Evolutionary conservation across 2,113 vertebrate species (phyloP).

Genomic region (Carettochelys insculpta): DNA sequence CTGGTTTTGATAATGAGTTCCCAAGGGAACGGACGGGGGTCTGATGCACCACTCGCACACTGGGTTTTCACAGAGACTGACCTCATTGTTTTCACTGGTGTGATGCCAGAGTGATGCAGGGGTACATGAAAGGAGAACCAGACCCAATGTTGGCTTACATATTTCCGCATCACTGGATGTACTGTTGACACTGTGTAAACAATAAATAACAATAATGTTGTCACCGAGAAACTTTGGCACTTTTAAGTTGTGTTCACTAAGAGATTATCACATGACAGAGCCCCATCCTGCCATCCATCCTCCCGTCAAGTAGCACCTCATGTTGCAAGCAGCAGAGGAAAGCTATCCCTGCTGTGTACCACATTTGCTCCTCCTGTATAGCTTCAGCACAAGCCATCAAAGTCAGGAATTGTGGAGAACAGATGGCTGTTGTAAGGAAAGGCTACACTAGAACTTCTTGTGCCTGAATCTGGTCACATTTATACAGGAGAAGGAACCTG

Average conservation of each 20-base stretch:
- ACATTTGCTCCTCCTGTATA: not conserved
- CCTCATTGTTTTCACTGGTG: not conserved
- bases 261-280: not conserved
- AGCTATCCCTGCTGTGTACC: not conserved
- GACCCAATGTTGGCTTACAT: not conserved
- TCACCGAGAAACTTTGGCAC: not conserved
- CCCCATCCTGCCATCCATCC: not conserved
- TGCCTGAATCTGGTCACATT: too few relatives aligned
- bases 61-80: not conserved
- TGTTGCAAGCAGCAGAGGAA: not conserved
- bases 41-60: fast-evolving
- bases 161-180: not conserved
- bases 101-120: not conserved
- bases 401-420: not conserved
- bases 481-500: too few relatives aligned
- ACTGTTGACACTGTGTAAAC: not conserved
- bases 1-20: not conserved
- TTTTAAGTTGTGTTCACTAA: not conserved
- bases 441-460: too few relatives aligned
- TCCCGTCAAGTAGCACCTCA: not conserved
- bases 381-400: not conserved
- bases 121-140: not conserved
- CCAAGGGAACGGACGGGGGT: not conserved
- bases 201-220: not conserved
- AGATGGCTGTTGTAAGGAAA: not conserved